These are phyloP conservation scores for Anguilla rostrata DNA, from an alignment of 2,113 vertebrate genomes.

Conservation along the genomic window DNA sequence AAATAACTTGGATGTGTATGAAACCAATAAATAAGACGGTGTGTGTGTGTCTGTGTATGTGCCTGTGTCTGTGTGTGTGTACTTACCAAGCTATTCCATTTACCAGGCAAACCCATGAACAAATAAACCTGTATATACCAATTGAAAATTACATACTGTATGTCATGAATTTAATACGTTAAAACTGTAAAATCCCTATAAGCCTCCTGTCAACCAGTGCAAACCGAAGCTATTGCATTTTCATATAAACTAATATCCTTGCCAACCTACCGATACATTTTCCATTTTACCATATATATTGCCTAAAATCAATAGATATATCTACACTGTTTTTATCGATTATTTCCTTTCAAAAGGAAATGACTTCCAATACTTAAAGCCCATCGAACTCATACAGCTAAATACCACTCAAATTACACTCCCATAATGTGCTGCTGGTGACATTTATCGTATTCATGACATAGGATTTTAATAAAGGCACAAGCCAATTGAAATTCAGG, in stretches of 20 bases:
- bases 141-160: background rate
- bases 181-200: no score
- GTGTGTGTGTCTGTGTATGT: no score
- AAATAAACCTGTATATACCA: no score
- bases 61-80: no score
- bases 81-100: no score
- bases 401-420: conserved; percentile 18
- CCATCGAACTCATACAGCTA: background rate
- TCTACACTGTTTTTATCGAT: background rate
- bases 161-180: background rate
- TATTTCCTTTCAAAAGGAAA: background rate
- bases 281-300: no score
- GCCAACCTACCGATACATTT: no score
- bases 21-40: background rate
- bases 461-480: conserved; percentile 3
- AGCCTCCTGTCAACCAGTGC: no score
- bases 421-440: background rate
- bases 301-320: background rate
- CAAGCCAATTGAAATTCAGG: conserved; percentile 16
- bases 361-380: background rate
- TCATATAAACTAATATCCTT: no score
- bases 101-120: no score
- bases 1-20: background rate
- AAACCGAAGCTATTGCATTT: no score
- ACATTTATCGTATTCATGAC: background rate